Conservation (phyloP, 2,888 invertebrate species). For the Eucriotettix oculatus region DNA sequence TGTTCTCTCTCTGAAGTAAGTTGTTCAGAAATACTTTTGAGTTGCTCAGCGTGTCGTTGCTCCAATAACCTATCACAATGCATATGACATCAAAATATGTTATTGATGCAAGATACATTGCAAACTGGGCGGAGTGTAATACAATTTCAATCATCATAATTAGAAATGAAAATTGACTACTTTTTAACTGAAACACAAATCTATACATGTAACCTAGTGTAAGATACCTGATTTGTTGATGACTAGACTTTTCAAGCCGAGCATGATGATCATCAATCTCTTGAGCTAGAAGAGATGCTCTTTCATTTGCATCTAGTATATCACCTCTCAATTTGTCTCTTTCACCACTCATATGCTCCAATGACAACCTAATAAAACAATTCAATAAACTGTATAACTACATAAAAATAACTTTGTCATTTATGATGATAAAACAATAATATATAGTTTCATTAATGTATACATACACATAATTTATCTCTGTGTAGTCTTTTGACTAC, state of each 20-base stretch:
- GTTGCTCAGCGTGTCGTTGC: conserved; percentile 56
- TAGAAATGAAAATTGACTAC: too few relatives aligned
- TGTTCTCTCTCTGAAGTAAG: conserved; percentile 59
- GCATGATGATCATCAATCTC: conserved; percentile 85
- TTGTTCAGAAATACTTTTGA: conserved; percentile 52
- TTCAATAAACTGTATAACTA: background rate
- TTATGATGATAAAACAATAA: too few relatives aligned
- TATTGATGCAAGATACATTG: background rate
- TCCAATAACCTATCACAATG: conserved; percentile 40
- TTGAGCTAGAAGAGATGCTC: conserved; percentile 65
- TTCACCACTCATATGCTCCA: conserved; percentile 56
- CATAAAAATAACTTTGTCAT: too few relatives aligned
- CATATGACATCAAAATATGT: background rate
- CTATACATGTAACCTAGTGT: background rate
- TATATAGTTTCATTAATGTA: too few relatives aligned
- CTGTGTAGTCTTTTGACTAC: too few relatives aligned
- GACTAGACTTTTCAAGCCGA: conserved; percentile 58
- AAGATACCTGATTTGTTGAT: conserved; percentile 43
- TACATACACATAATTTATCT: too few relatives aligned
- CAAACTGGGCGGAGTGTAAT: background rate
- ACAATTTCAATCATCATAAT: background rate
- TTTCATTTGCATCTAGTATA: conserved; percentile 63
- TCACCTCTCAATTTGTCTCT: conserved; percentile 65
- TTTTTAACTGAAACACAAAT: too few relatives aligned
- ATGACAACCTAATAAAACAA: conserved; percentile 22